phyloP scores from a whole-genome alignment of 2,113 vertebrate species.

The Sminthopsis crassicaudata region DNA sequence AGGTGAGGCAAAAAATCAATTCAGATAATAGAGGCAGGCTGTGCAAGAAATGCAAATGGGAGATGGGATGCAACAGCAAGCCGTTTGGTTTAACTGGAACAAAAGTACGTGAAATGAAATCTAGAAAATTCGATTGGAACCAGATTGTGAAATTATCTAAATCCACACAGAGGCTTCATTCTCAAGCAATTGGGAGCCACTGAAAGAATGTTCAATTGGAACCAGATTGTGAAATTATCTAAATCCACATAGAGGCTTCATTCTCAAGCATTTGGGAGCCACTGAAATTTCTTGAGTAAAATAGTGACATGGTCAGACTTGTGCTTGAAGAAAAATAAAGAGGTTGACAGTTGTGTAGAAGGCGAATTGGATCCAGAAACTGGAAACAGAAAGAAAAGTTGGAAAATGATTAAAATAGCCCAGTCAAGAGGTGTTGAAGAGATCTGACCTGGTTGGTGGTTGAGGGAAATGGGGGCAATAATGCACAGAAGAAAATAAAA shows the following conservation, averaged over 20 bases:
- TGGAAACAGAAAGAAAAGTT: background rate
- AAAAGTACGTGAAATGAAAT: background rate
- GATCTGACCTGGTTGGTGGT: background rate
- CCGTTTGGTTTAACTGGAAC: background rate
- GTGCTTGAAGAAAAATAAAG: background rate
- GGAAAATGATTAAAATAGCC: background rate
- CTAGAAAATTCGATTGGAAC: background rate
- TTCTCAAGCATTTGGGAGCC: background rate
- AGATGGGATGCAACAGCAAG: background rate
- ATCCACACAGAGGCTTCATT: background rate
- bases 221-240: background rate
- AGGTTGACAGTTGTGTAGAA: background rate
- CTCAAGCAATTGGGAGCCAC: background rate
- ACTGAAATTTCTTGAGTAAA: background rate
- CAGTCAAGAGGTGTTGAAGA: background rate
- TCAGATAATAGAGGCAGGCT: background rate
- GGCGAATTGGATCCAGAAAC: background rate
- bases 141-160: background rate
- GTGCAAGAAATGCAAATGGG: background rate
- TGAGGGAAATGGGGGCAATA: background rate
- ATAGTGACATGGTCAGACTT: background rate
- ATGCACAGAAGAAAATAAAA: constrained; percentile 38
- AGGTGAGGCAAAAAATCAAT: background rate
- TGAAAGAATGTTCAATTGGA: background rate
- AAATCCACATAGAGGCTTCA: background rate